Conservation (phyloP, 2,113 vertebrate species). For the Hylia prasina region DNA sequence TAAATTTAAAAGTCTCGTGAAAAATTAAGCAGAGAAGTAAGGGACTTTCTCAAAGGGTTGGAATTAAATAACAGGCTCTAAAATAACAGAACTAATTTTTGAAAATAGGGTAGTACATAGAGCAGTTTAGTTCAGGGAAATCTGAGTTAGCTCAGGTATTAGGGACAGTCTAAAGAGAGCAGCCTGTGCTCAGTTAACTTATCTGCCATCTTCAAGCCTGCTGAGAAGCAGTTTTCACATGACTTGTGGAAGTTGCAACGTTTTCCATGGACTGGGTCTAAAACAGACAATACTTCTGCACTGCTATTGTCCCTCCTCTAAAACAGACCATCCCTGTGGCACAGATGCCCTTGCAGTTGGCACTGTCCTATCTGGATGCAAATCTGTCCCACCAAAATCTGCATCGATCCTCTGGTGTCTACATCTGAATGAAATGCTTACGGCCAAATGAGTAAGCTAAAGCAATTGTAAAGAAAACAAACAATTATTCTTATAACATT, state of each 20-base stretch:
- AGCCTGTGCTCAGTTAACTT: background rate
- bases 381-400: constrained; percentile 8
- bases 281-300: background rate
- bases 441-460: background rate
- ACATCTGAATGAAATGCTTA: background rate
- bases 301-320: background rate
- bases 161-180: background rate
- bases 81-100: background rate
- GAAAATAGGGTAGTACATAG: background rate
- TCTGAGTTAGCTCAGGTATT: background rate
- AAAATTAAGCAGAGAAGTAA: background rate
- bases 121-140: background rate
- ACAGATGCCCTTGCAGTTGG: background rate
- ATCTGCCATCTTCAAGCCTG: background rate
- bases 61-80: background rate
- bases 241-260: background rate
- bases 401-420: background rate
- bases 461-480: constrained; percentile 46
- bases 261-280: background rate
- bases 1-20: background rate
- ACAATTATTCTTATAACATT: constrained; percentile 29
- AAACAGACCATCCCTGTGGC: background rate
- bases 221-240: background rate
- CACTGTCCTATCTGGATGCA: background rate
- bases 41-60: background rate